A percentile compares a stretch with the other conserved stretches of the same genome.
Evolutionary conservation across 2,113 vertebrate genomes (phyloP).

Genomic region (Calonectris borealis): DNA sequence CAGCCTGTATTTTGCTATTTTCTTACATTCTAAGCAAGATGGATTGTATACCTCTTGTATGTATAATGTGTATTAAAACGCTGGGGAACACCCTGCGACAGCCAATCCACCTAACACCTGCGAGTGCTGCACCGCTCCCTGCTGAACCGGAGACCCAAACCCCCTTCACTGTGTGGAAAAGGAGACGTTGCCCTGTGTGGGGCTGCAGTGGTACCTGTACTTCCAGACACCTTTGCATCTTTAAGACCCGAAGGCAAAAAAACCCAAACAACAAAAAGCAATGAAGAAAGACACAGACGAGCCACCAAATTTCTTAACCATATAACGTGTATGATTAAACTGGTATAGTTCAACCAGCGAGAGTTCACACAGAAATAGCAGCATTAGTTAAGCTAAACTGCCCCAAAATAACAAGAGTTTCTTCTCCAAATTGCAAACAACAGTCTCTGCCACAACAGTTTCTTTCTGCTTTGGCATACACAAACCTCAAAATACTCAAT

Average conservation of each 20-base stretch:
- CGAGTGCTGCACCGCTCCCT: fast-evolving
- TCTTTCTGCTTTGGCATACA: background rate
- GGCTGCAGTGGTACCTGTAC: background rate
- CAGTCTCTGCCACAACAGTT: background rate
- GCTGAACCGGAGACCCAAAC: background rate
- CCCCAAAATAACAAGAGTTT: background rate
- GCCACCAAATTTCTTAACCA: background rate
- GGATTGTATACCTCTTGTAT: background rate
- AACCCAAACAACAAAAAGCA: background rate
- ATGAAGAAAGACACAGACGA: background rate
- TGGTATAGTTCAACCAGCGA: background rate
- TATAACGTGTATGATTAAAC: background rate
- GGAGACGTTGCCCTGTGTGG: background rate
- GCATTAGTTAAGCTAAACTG: background rate
- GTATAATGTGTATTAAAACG: background rate
- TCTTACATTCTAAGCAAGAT: background rate
- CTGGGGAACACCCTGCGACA: background rate
- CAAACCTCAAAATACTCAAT: background rate
- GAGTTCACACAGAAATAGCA: background rate
- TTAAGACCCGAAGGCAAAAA: background rate
- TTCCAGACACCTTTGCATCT: background rate
- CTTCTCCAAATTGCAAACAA: background rate
- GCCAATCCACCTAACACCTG: background rate
- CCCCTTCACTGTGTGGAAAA: background rate
- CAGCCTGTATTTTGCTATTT: background rate